Evolutionary conservation across 2,888 invertebrate species (phyloP).

Genomic region (Stramonita haemastoma): DNA sequence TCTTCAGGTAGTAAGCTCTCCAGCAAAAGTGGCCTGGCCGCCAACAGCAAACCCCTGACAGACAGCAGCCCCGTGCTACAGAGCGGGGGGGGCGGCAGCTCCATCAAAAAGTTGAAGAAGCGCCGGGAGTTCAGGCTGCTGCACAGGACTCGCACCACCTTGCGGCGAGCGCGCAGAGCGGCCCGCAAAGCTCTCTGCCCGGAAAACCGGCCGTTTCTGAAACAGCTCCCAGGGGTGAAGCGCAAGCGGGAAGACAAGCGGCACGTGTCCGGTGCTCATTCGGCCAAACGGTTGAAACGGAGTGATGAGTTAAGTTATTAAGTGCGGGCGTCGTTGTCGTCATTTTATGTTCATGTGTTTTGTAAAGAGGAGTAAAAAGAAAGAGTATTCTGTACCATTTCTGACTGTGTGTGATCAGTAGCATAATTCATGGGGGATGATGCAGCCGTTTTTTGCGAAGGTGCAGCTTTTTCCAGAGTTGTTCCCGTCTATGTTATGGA

Average conservation of each 20-base stretch:
- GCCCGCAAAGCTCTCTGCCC: conserved; percentile 54
- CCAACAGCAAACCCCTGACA: background rate
- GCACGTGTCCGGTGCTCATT: background rate
- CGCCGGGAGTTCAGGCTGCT: conserved; percentile 43
- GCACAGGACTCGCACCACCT: conserved; percentile 51
- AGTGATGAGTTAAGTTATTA: conserved; percentile 31
- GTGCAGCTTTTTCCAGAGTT: background rate
- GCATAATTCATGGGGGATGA: background rate
- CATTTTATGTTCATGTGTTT: background rate
- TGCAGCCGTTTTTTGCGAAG: background rate
- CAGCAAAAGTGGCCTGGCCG: background rate
- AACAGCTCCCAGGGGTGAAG: conserved; percentile 38
- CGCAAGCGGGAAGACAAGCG: conserved; percentile 48
- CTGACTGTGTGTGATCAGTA: conserved; percentile 22
- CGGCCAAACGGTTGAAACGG: conserved; percentile 20
- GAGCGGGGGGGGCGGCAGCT: background rate
- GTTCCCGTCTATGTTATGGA: background rate
- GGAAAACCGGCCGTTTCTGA: conserved; percentile 48
- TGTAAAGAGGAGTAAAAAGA: too few relatives aligned
- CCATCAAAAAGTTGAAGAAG: conserved; percentile 25
- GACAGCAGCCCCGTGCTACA: background rate
- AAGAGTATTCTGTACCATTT: background rate
- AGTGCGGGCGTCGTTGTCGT: background rate
- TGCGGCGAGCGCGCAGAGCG: conserved; percentile 48
- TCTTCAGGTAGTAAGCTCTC: background rate